Percentiles rank a stretch among this genome's conserved stretches.
phyloP scores from a whole-genome alignment of 2,888 invertebrate species.

The Melipona bicolor region DNA sequence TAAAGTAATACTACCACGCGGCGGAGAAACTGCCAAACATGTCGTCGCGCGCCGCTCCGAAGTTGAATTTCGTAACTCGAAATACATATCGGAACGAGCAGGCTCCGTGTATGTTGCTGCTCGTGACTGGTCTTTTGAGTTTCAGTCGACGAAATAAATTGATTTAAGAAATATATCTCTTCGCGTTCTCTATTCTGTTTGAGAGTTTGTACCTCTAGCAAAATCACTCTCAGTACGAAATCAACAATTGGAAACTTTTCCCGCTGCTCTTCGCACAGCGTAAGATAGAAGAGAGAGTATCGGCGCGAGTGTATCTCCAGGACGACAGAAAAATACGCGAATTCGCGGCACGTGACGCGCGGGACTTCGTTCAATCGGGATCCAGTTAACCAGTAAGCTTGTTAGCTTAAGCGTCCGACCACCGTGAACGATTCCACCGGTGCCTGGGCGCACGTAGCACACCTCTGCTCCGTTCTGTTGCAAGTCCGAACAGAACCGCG shows the following conservation, averaged over 20 bases:
- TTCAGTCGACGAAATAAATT: not conserved
- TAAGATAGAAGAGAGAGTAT: no score
- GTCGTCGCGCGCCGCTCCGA: not conserved
- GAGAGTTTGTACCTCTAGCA: not conserved
- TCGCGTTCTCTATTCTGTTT: not conserved
- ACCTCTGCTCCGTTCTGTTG: slow-evolving; percentile 1
- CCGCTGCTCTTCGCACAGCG: no score
- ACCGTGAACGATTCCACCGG: slow-evolving; percentile 60
- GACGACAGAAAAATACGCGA: slow-evolving; percentile 21
- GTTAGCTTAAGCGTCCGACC: slow-evolving; percentile 63
- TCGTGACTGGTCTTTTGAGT: not conserved
- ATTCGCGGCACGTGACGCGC: slow-evolving; percentile 36
- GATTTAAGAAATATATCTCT: not conserved
- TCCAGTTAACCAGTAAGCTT: slow-evolving; percentile 66
- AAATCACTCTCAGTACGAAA: not conserved
- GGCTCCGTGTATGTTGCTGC: not conserved
- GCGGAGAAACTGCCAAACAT: slow-evolving; percentile 4
- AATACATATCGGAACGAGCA: not conserved
- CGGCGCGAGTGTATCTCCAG: not conserved
- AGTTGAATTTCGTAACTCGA: not conserved
- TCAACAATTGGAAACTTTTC: no score
- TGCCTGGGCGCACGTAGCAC: slow-evolving; percentile 45
- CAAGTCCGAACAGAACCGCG: slow-evolving; percentile 40
- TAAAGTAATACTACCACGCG: slow-evolving; percentile 4
- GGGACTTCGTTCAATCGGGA: slow-evolving; percentile 59